Evolutionary conservation across 1,140 invertebrate genomes (phyloP).

Genomic region (Heterodera schachtii): DNA sequence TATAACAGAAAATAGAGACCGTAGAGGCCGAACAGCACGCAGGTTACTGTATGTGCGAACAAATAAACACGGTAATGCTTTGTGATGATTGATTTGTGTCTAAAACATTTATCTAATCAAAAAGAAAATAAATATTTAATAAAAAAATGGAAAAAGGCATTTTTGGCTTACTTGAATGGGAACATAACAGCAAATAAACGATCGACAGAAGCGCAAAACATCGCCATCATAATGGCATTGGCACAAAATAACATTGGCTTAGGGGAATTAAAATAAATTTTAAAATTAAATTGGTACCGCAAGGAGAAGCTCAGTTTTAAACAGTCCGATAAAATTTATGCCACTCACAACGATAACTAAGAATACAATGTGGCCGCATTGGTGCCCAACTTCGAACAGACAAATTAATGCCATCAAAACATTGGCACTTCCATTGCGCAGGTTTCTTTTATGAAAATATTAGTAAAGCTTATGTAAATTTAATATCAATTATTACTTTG

Average conservation of each 20-base stretch:
- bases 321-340: constrained; percentile 21
- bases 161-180: not conserved
- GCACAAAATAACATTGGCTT: constrained; percentile 15
- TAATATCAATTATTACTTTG: not conserved
- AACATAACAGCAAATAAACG: constrained; percentile 20
- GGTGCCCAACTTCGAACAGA: constrained; percentile 20
- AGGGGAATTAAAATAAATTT: not conserved
- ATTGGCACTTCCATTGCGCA: constrained; percentile 17
- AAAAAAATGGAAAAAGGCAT: not conserved
- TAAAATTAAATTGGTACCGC: not conserved
- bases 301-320: constrained; percentile 6
- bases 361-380: constrained; percentile 16
- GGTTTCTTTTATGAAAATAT: not conserved
- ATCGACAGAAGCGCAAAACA: constrained; percentile 4
- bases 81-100: constrained; percentile 12
- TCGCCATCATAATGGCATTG: constrained; percentile 3
- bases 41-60: not conserved
- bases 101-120: not conserved
- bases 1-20: not conserved
- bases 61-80: constrained; percentile 17
- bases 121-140: no score
- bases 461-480: not conserved
- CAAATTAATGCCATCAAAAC: constrained; percentile 26
- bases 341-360: constrained; percentile 10
- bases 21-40: constrained; percentile 18